A percentile compares a stretch with the other conserved stretches of the same genome.
These are phyloP conservation scores for Tenebrio molitor DNA, from an alignment of 1,140 invertebrate species.

Conservation along the genomic window DNA sequence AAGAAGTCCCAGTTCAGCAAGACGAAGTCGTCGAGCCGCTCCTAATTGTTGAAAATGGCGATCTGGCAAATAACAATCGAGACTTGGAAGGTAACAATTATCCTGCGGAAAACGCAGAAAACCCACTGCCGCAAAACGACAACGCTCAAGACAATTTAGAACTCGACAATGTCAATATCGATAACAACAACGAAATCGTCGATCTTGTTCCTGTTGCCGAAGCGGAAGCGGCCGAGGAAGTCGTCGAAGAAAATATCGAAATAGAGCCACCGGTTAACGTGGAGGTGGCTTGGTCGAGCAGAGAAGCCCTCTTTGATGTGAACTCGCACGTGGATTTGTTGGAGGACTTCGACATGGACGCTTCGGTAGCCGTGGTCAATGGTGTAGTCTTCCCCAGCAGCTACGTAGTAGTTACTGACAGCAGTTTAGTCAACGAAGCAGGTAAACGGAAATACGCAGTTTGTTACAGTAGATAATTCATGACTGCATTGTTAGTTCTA, in stretches of 20 bases:
- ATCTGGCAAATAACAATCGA: slow-evolving; percentile 71
- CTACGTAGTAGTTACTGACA: slow-evolving; percentile 8
- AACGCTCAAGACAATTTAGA: slow-evolving; percentile 50
- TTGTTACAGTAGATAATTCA: neutral
- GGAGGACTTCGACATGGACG: slow-evolving; percentile 58
- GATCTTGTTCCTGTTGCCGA: slow-evolving; percentile 56
- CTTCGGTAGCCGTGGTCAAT: slow-evolving; percentile 42
- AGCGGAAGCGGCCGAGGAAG: slow-evolving; percentile 15
- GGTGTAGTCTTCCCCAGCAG: slow-evolving; percentile 6
- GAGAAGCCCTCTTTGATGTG: slow-evolving; percentile 62
- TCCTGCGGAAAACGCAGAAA: slow-evolving; percentile 58
- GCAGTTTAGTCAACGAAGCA: slow-evolving; percentile 36
- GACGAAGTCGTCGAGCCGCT: neutral
- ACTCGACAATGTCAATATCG: slow-evolving; percentile 46
- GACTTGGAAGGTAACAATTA: slow-evolving; percentile 71
- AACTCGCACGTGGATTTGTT: slow-evolving; percentile 61
- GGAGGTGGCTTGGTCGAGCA: slow-evolving; percentile 54
- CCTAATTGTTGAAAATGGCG: slow-evolving; percentile 68
- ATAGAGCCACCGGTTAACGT: neutral
- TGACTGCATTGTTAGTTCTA: slow-evolving; percentile 11
- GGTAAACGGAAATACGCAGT: neutral
- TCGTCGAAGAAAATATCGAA: slow-evolving; percentile 27
- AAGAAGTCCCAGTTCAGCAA: neutral
- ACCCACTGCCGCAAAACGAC: slow-evolving; percentile 50
- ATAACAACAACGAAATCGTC: slow-evolving; percentile 58